Conservation (phyloP, 2,797 vertebrate genomes). For the Natrix natrix region DNA sequence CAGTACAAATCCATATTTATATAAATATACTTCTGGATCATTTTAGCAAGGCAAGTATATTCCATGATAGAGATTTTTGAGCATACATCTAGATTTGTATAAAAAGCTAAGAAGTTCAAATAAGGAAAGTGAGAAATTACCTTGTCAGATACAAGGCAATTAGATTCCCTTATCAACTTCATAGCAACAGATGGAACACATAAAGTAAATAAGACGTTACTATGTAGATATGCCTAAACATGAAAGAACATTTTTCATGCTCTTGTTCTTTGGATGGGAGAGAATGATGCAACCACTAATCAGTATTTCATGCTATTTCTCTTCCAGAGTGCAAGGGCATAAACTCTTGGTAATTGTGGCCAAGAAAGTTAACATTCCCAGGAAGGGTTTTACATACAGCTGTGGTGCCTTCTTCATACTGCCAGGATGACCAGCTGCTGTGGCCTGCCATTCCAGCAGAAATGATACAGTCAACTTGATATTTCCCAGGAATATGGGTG, state of each 20-base stretch:
- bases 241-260: slow-evolving; percentile 24
- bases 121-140: not conserved
- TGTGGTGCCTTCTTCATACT: slow-evolving; percentile 24
- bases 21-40: not conserved
- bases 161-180: not conserved
- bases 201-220: not conserved
- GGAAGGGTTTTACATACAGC: not conserved
- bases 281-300: not conserved
- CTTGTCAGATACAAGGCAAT: slow-evolving; percentile 24
- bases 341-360: not conserved
- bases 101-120: not conserved
- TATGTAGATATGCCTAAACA: not conserved
- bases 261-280: slow-evolving; percentile 9
- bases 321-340: slow-evolving; percentile 25
- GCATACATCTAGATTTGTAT: not conserved
- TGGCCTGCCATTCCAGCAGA: slow-evolving; percentile 36
- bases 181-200: not conserved
- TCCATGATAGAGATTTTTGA: not conserved
- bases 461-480: slow-evolving; percentile 3
- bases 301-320: slow-evolving; percentile 3
- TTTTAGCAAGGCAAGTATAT: not conserved
- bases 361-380: not conserved
- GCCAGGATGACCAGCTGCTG: slow-evolving; percentile 53
- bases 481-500: not conserved
- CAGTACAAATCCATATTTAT: not conserved